Percentiles rank a stretch among this genome's conserved stretches.
Evolutionary conservation across 1,140 invertebrate genomes (phyloP).

Genomic region (Meloidogyne floridensis): DNA sequence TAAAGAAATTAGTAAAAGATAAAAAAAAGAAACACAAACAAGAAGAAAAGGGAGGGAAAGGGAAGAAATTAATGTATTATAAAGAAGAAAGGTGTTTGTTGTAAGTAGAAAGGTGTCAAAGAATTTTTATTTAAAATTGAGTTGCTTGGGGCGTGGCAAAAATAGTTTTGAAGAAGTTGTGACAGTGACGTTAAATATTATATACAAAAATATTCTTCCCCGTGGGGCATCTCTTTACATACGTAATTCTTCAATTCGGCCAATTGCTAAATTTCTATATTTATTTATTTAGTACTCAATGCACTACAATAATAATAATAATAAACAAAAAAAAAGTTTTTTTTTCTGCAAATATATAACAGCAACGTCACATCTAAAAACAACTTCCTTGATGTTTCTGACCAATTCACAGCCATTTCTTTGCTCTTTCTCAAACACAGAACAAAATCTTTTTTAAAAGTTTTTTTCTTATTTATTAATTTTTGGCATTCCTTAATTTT

Average conservation of each 20-base stretch:
- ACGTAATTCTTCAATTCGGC: not conserved
- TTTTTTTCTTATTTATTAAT: too few species aligned
- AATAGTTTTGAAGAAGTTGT: not conserved
- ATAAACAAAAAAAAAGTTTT: not conserved
- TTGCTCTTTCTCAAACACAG: too few species aligned
- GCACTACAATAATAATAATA: not conserved
- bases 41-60: not conserved
- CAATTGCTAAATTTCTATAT: not conserved
- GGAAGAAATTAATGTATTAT: not conserved
- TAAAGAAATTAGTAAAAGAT: too few species aligned
- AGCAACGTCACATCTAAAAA: not conserved
- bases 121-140: not conserved
- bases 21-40: too few species aligned
- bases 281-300: not conserved
- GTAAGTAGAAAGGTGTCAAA: too few species aligned
- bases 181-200: not conserved
- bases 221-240: not conserved
- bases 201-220: too few species aligned
- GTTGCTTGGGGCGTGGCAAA: not conserved
- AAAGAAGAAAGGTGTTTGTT: too few species aligned
- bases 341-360: too few species aligned
- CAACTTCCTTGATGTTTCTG: not conserved
- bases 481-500: too few species aligned
- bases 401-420: not conserved
- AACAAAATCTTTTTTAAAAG: too few species aligned